Conservation (phyloP, 2,888 invertebrate species). For the Charanyca ferruginea region DNA sequence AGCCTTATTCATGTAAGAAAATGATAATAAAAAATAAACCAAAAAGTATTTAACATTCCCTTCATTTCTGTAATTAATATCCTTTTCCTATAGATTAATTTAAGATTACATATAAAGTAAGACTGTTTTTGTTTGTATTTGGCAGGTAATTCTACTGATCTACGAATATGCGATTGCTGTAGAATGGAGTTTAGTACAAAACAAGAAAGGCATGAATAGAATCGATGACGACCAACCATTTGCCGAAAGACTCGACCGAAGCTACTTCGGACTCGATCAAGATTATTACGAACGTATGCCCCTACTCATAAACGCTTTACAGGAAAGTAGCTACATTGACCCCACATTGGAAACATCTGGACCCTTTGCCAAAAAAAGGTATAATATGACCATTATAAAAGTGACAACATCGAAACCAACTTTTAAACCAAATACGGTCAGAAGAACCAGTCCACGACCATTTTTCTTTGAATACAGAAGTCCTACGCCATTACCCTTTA, state of each 20-base stretch:
- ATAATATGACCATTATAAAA: constrained; percentile 60
- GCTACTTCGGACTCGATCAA: constrained; percentile 85
- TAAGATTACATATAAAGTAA: neutral
- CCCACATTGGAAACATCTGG: constrained; percentile 72
- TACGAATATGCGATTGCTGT: constrained; percentile 88
- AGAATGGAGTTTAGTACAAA: constrained; percentile 87
- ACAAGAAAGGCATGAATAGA: constrained; percentile 65
- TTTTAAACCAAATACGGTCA: constrained; percentile 68
- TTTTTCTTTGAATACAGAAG: constrained; percentile 86
- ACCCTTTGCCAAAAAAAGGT: constrained; percentile 57
- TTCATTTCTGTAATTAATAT: constrained; percentile 11
- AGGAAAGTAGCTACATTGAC: constrained; percentile 83
- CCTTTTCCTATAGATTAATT: neutral
- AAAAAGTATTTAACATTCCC: neutral
- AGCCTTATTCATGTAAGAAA: neutral
- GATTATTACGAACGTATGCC: constrained; percentile 89
- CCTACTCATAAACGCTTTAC: constrained; percentile 85
- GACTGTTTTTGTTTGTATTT: constrained; percentile 64
- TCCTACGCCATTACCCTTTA: constrained; percentile 84
- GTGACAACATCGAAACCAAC: constrained; percentile 62
- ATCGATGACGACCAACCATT: constrained; percentile 75
- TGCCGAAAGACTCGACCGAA: constrained; percentile 85
- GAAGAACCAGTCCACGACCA: constrained; percentile 88
- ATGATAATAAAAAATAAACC: neutral
- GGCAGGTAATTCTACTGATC: constrained; percentile 90